Conservation (phyloP, 2,888 invertebrate genomes). For the Chrysotoxum bicinctum region DNA sequence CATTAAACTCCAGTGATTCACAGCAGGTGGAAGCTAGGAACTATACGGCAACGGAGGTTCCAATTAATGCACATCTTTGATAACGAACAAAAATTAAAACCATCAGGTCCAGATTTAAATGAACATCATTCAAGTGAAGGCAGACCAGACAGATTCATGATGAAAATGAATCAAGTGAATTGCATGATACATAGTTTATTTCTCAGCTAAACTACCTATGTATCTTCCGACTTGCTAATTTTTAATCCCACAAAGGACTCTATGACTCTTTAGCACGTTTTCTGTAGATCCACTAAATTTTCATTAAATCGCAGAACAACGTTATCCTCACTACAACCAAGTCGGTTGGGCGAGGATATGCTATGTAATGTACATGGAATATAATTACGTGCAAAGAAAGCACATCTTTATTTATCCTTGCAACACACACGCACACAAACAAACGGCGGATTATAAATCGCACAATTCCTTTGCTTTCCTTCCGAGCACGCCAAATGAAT, state of each 20-base stretch:
- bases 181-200: not conserved
- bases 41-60: not conserved
- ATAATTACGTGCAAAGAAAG: constrained; percentile 62
- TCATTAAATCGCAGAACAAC: constrained; percentile 38
- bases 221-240: not conserved
- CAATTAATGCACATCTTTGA: not conserved
- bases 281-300: constrained; percentile 1
- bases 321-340: not conserved
- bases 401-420: constrained; percentile 33
- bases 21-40: constrained; percentile 29
- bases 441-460: not conserved
- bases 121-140: not conserved
- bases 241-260: not conserved
- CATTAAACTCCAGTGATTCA: constrained; percentile 75
- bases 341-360: constrained; percentile 16
- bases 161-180: not conserved
- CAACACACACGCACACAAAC: not conserved
- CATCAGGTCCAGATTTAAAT: not conserved
- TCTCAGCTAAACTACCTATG: not conserved
- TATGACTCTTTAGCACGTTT: not conserved
- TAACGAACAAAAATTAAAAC: not conserved
- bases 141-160: not conserved
- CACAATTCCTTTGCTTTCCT: constrained; percentile 18
- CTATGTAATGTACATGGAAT: constrained; percentile 21
- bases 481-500: constrained; percentile 11